Evolutionary conservation across 2,113 vertebrate genomes (phyloP).

Genomic region (Sterna hirundo): DNA sequence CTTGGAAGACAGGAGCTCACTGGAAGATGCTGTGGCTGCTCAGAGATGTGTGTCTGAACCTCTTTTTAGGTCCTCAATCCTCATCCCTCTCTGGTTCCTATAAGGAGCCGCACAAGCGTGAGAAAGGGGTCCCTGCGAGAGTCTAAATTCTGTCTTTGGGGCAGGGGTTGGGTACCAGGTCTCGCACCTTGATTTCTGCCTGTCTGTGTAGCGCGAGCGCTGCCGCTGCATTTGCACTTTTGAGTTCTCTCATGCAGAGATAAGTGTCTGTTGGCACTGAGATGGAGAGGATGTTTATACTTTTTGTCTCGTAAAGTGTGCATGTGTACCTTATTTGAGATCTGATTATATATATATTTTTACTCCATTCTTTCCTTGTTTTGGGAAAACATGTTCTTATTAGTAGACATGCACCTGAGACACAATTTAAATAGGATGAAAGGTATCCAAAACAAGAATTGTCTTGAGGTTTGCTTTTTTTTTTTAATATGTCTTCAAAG

Average conservation of each 20-base stretch:
- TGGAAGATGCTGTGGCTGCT: background rate
- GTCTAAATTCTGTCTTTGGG: background rate
- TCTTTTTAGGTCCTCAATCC: background rate
- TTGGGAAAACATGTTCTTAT: background rate
- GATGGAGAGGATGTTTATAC: background rate
- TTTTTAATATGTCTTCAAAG: background rate
- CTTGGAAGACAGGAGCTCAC: background rate
- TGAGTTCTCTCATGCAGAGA: background rate
- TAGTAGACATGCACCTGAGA: background rate
- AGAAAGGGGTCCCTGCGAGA: background rate
- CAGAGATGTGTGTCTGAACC: background rate
- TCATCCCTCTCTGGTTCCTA: background rate
- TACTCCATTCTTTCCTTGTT: background rate
- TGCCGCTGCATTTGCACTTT: background rate
- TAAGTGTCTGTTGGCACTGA: background rate
- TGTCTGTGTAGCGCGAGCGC: rapidly evolving
- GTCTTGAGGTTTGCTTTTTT: background rate
- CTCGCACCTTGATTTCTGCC: background rate
- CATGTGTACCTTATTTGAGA: background rate
- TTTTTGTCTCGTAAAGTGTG: background rate
- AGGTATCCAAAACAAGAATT: background rate
- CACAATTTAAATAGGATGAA: background rate
- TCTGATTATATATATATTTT: background rate
- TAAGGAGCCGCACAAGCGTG: background rate
- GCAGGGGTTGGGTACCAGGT: background rate